Conservation (phyloP, 2,888 invertebrate species). For the Macrosiphum euphorbiae region DNA sequence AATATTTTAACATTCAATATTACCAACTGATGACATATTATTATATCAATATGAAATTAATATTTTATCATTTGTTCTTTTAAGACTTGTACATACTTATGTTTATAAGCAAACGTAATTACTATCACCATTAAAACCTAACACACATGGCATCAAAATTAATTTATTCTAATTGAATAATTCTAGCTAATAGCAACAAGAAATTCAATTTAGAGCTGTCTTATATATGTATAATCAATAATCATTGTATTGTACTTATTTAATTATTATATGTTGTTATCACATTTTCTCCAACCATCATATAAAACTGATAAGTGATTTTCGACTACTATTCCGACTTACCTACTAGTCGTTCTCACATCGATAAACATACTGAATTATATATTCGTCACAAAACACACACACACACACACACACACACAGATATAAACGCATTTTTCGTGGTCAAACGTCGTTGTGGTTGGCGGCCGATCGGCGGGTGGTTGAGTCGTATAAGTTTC, state of each 20-base stretch:
- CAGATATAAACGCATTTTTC: background rate
- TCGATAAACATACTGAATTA: background rate
- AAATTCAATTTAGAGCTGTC: background rate
- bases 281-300: background rate
- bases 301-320: background rate
- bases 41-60: background rate
- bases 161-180: background rate
- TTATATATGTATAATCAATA: background rate
- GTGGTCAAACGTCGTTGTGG: background rate
- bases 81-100: background rate
- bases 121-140: background rate
- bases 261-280: background rate
- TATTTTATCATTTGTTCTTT: background rate
- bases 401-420: background rate
- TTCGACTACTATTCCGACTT: background rate
- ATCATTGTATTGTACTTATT: background rate
- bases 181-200: background rate
- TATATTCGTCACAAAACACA: background rate
- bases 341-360: background rate
- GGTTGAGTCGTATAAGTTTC: constrained; percentile 12
- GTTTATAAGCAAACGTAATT: background rate
- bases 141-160: background rate
- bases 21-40: background rate
- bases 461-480: background rate
- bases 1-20: background rate